Evolutionary conservation across 2,797 vertebrate genomes (phyloP), one percentile per base, ranked within the genome.

Genomic region (Anguilla megastoma): DNA sequence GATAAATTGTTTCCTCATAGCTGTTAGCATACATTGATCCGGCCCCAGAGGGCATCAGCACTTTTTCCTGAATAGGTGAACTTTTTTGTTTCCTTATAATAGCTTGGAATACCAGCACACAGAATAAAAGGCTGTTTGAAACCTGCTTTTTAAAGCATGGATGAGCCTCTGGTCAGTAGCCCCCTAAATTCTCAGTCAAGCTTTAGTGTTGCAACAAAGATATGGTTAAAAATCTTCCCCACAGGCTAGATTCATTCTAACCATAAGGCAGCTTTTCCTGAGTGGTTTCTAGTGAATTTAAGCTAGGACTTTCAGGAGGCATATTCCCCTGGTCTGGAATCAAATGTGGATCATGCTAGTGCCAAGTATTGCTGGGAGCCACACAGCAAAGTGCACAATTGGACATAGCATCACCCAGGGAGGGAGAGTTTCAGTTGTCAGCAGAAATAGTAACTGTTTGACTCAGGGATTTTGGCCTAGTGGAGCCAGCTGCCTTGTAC

Each of bases 11-110:
- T 94, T 92, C 91, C 90, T 90, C 45, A 12, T 86, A 89, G 86
- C 91, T 90, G 90, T 91, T 91, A 76, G 92, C 93, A 95, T 95
- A 94, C 94, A 95, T 95, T 93, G 92, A 94, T 94, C 91, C 93
- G 91, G 48, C 92, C 92, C 91, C 91, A 88, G 82, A 63, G 86
- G 86, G 87, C 92, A 92, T 95, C 95, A 95, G 95, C 95, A 93
- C 41, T 90, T 94, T 92, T 92, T 91, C 87, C 90, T 87, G 88
- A 94, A 94, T 90, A 91, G 92, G 90, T 92, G 92, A 91, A 93
- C 93, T 94, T 93, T 94, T 93, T 93, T 94, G 94, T 94, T 88
- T 89, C 87, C 50, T 76, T 50, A 89, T 93, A 93, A 93, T 92
- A 93, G 90, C 91, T 90, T 89, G 89, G 91, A 91, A 91, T 89